Conservation (phyloP, 2,888 invertebrate genomes). For the Drosophila subsilvestris region DNA sequence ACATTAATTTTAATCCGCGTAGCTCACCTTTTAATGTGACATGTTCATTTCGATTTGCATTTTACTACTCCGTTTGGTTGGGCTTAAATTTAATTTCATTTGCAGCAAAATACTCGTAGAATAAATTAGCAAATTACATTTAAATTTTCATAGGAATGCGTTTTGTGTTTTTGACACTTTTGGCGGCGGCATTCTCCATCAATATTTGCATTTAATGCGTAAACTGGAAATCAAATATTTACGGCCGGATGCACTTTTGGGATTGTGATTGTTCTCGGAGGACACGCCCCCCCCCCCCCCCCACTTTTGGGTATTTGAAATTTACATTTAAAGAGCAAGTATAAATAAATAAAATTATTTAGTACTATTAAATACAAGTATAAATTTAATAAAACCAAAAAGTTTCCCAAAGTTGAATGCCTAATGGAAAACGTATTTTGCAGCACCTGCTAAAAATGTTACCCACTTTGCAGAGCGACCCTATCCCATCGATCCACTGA, state of each 20-base stretch:
- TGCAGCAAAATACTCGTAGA: background rate
- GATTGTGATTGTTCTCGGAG: background rate
- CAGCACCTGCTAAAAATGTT: slow-evolving; percentile 25
- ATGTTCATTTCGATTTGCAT: slow-evolving; percentile 17
- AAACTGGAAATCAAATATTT: slow-evolving; percentile 28
- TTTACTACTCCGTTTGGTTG: slow-evolving; percentile 3
- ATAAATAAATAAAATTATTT: too few species aligned
- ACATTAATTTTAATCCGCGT: slow-evolving; percentile 53
- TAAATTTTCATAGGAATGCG: slow-evolving; percentile 15
- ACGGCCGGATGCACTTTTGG: slow-evolving; percentile 4
- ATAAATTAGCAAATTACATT: slow-evolving; percentile 20
- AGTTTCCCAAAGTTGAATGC: background rate
- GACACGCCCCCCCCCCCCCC: too few species aligned
- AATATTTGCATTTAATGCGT: slow-evolving; percentile 52
- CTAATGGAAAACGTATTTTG: slow-evolving; percentile 10
- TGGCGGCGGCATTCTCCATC: background rate
- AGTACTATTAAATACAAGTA: too few species aligned
- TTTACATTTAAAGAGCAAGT: too few species aligned
- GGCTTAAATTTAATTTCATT: slow-evolving; percentile 22
- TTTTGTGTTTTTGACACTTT: slow-evolving; percentile 24
- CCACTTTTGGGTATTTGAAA: too few species aligned
- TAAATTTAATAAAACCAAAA: background rate
- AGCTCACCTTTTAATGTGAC: slow-evolving; percentile 36
- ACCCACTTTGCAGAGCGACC: background rate
- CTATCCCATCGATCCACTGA: slow-evolving; percentile 18